A percentile compares a stretch with the other conserved stretches of the same genome.
Conservation (phyloP, 2,888 invertebrate species). For the Capitulum mitella region DNA sequence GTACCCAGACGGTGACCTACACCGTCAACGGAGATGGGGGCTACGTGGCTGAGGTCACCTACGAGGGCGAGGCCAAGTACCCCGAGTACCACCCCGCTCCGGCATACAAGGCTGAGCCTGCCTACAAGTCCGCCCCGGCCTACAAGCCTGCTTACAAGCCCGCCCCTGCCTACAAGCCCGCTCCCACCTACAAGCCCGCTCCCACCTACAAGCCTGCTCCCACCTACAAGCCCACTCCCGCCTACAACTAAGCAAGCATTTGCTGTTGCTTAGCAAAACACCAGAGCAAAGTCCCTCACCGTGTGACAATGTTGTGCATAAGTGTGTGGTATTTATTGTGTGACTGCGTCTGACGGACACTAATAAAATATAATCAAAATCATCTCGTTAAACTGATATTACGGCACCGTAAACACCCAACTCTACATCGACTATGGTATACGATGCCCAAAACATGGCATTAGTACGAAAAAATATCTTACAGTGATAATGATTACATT, state of each 20-base stretch:
- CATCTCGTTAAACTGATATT: no score
- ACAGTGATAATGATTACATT: no score
- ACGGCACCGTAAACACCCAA: no score
- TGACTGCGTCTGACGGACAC: no score
- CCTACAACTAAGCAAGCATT: neutral
- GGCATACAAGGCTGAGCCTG: neutral
- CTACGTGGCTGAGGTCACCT: neutral
- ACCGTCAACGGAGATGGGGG: neutral
- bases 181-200: neutral
- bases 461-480: no score
- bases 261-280: no score
- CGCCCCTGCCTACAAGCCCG: neutral
- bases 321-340: no score
- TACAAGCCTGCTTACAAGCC: slow-evolving; percentile 14
- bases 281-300: no score
- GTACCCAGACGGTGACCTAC: neutral
- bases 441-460: no score
- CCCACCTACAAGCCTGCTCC: neutral
- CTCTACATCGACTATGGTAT: no score
- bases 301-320: no score
- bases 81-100: neutral
- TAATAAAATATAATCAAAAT: no score
- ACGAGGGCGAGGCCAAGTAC: neutral
- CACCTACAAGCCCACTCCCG: neutral
- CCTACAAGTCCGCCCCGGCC: neutral